phyloP scores from a whole-genome alignment of 1,140 invertebrate genomes.

The Drosophila triauraria region DNA sequence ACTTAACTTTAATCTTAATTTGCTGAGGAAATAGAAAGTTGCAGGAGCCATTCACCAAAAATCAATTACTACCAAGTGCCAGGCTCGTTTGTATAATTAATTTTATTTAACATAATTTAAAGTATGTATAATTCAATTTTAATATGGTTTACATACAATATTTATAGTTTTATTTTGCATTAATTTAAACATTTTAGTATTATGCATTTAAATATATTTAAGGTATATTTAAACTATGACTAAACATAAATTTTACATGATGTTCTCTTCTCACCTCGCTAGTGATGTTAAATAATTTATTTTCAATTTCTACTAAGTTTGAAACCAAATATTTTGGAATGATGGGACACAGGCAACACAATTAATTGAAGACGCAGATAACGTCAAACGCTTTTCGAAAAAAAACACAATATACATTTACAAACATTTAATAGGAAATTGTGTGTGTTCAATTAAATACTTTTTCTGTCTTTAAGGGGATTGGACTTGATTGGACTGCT shows the following conservation, averaged over 20 bases:
- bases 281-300: constrained; percentile 56
- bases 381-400: constrained; percentile 40
- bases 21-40: not conserved
- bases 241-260: constrained; percentile 80
- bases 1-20: not conserved
- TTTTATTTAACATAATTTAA: constrained; percentile 84
- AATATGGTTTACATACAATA: constrained; percentile 82
- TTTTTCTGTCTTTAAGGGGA: constrained; percentile 10
- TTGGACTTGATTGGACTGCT: constrained; percentile 30
- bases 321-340: constrained; percentile 71
- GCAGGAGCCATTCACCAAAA: too few relatives aligned
- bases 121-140: constrained; percentile 79
- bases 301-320: constrained; percentile 52
- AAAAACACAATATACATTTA: constrained; percentile 36
- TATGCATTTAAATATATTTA: constrained; percentile 82
- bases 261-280: constrained; percentile 55
- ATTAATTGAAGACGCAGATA: constrained; percentile 49
- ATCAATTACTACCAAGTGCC: not conserved
- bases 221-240: constrained; percentile 83
- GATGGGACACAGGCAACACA: constrained; percentile 70
- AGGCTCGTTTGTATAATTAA: constrained; percentile 69
- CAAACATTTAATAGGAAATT: constrained; percentile 35
- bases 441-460: not conserved
- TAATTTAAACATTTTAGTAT: constrained; percentile 73
- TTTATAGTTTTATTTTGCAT: constrained; percentile 73